Conservation (phyloP, 2,888 invertebrate species). For the Cheilosia impressa region DNA sequence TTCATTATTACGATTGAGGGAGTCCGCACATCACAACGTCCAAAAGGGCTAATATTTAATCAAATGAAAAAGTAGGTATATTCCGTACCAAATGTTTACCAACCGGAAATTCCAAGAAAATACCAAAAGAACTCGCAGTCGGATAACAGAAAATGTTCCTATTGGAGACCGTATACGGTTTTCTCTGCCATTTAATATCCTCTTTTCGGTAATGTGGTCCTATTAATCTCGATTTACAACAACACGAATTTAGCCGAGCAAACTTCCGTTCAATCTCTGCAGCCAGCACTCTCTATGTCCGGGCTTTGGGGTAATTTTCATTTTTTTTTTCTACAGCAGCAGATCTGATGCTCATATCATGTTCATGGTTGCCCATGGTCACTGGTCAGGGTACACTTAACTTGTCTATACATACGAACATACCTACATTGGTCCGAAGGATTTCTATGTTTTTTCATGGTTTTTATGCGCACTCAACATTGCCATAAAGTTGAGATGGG, state of each 20-base stretch:
- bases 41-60: conserved; percentile 5
- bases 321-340: conserved; percentile 23
- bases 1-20: conserved; percentile 2
- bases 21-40: conserved; percentile 5
- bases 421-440: neutral
- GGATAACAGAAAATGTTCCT: conserved; percentile 7
- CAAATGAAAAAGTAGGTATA: neutral
- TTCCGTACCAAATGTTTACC: conserved; percentile 22
- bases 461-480: conserved; percentile 51
- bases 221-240: conserved; percentile 60
- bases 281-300: conserved; percentile 6
- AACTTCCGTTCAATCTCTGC: conserved; percentile 44
- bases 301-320: neutral
- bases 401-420: neutral
- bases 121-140: conserved; percentile 19
- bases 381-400: neutral
- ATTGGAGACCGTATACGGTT: conserved; percentile 26
- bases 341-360: conserved; percentile 34
- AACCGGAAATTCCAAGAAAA: conserved; percentile 32
- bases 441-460: conserved; percentile 43
- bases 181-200: conserved; percentile 56
- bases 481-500: conserved; percentile 49
- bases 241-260: conserved; percentile 32
- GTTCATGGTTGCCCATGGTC: conserved; percentile 18
- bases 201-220: conserved; percentile 43